Percentiles rank a stretch among this genome's conserved stretches.
Evolutionary conservation across 2,888 invertebrate genomes (phyloP).

Genomic region (Thyatira batis): DNA sequence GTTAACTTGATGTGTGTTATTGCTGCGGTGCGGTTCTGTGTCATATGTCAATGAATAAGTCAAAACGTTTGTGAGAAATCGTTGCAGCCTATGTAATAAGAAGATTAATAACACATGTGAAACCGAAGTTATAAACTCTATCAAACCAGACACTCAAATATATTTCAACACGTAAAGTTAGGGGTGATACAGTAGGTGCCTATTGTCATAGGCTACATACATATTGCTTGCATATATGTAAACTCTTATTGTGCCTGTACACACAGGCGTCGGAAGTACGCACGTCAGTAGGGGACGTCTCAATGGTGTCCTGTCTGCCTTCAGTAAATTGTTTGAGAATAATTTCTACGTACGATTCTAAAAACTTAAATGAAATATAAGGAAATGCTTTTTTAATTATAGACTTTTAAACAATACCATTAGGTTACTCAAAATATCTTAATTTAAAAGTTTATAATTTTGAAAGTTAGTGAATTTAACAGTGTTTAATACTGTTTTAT

Average conservation of each 20-base stretch:
- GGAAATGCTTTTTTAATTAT: too few relatives aligned
- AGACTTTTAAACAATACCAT: too few relatives aligned
- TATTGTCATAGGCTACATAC: not conserved
- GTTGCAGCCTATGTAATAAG: too few relatives aligned
- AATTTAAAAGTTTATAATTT: too few relatives aligned
- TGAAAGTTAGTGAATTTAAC: too few relatives aligned
- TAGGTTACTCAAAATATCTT: too few relatives aligned
- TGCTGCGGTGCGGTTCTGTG: not conserved
- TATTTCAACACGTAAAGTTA: not conserved
- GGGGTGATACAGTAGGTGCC: not conserved
- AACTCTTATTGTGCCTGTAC: conserved; percentile 41
- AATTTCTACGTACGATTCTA: not conserved
- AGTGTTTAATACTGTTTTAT: too few relatives aligned
- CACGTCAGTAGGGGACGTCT: conserved; percentile 23
- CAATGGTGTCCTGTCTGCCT: conserved; percentile 17
- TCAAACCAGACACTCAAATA: not conserved
- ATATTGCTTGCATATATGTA: conserved; percentile 22
- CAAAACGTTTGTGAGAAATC: too few relatives aligned
- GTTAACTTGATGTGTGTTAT: not conserved
- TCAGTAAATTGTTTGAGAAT: conserved; percentile 2
- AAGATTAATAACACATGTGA: not conserved
- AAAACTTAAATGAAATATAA: too few relatives aligned
- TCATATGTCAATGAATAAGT: not conserved
- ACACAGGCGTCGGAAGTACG: conserved; percentile 39
- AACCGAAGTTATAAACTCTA: not conserved